Percentiles rank a stretch among this genome's conserved stretches.
These are phyloP conservation scores for Arctopsyche grandis DNA, from an alignment of 1,140 invertebrate species.

Conservation along the genomic window DNA sequence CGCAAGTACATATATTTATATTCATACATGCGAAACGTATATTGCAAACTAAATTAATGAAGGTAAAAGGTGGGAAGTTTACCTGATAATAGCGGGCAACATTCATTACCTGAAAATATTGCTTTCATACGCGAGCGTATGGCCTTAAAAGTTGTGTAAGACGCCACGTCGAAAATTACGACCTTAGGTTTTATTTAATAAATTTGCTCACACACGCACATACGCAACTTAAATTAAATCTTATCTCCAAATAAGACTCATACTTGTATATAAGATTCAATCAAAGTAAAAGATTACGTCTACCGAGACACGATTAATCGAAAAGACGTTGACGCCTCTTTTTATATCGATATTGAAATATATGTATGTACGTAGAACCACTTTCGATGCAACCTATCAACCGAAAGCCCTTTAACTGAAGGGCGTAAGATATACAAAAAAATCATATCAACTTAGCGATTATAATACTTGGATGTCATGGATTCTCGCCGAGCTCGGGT, in stretches of 20 bases:
- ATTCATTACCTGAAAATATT: conserved; percentile 39
- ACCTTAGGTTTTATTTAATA: not conserved
- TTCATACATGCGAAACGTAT: conserved; percentile 5
- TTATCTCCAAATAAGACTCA: too few relatives aligned
- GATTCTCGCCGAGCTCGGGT: not conserved
- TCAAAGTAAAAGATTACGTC: too few relatives aligned
- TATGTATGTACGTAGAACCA: too few relatives aligned
- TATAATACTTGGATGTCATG: conserved; percentile 7
- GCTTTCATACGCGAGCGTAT: conserved; percentile 16
- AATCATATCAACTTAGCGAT: not conserved
- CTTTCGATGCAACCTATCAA: too few relatives aligned
- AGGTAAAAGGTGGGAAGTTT: conserved; percentile 38
- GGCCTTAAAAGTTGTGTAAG: conserved; percentile 15
- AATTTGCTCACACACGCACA: too few relatives aligned
- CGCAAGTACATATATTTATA: not conserved
- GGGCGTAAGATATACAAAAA: too few relatives aligned
- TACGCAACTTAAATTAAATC: too few relatives aligned
- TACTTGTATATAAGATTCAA: too few relatives aligned
- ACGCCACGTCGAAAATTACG: not conserved
- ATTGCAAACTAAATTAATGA: conserved; percentile 39
- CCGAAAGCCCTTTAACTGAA: too few relatives aligned
- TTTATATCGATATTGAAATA: too few relatives aligned
- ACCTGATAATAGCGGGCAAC: conserved; percentile 31
- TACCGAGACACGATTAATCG: too few relatives aligned
- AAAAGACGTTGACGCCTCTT: too few relatives aligned